Conservation (phyloP, 2,113 vertebrate species). For the Papio anubis region DNA sequence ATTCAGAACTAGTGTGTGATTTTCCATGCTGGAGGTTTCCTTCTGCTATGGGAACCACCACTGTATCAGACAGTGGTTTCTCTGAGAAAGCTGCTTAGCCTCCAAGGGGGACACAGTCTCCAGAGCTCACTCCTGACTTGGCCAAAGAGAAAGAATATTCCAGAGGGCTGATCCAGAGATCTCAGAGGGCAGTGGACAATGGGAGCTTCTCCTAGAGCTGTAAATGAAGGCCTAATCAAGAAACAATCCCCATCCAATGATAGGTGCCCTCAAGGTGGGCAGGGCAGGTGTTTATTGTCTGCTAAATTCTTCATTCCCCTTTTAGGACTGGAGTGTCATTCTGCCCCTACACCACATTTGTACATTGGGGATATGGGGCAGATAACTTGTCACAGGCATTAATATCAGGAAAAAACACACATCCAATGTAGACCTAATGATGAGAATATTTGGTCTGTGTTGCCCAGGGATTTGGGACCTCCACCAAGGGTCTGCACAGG, state of each 20-base stretch:
- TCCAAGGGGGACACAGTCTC: neutral
- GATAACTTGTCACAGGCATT: neutral
- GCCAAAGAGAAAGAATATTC: neutral
- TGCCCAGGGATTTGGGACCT: neutral
- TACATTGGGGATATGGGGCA: neutral
- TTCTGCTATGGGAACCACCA: neutral
- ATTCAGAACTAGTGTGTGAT: neutral
- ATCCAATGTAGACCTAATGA: neutral
- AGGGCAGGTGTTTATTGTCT: no score
- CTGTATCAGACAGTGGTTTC: fast-evolving
- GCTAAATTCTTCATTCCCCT: neutral
- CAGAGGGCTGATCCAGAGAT: neutral
- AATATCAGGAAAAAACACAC: neutral
- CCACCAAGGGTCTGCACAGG: neutral
- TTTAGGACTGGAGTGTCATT: neutral
- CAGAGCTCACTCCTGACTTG: neutral
- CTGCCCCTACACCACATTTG: fast-evolving
- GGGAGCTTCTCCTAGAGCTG: neutral
- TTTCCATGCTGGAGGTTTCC: neutral
- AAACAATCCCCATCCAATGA: neutral
- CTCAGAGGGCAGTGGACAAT: neutral
- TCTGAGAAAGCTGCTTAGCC: neutral
- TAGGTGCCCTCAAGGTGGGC: neutral
- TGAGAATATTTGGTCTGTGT: neutral
- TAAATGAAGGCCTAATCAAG: no score